Conservation (phyloP, 2,888 invertebrate genomes). For the Macropis europaea region DNA sequence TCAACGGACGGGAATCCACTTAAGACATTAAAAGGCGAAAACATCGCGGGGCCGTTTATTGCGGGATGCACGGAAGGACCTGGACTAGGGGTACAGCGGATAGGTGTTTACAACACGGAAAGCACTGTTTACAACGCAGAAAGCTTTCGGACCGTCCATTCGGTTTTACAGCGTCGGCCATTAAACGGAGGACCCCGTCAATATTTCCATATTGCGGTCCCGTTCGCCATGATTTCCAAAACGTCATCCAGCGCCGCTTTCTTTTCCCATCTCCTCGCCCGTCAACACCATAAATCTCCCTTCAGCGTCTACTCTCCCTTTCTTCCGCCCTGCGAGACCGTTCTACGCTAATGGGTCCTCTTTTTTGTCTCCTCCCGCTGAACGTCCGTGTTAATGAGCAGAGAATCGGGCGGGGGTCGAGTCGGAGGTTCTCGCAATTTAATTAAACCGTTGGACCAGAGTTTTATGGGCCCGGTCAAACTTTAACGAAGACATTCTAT, state of each 20-base stretch:
- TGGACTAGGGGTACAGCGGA: not conserved
- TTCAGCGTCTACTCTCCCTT: not conserved
- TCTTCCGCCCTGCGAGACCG: not conserved
- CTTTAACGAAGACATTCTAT: too few relatives aligned
- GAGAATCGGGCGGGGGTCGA: not conserved
- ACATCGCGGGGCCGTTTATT: conserved; percentile 37
- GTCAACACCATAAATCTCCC: conserved; percentile 35
- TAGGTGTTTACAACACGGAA: conserved; percentile 29
- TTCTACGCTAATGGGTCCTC: conserved; percentile 27
- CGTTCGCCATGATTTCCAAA: not conserved
- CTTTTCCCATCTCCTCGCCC: not conserved
- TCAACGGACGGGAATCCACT: conserved; percentile 41
- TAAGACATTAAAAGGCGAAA: conserved; percentile 39
- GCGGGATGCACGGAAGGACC: conserved; percentile 2
- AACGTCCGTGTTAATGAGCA: conserved; percentile 19
- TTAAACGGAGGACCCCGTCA: not conserved
- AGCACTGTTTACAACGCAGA: conserved; percentile 23
- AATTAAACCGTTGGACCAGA: not conserved
- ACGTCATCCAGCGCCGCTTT: not conserved
- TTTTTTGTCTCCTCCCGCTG: not conserved
- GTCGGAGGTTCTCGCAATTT: not conserved
- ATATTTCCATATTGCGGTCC: conserved; percentile 35
- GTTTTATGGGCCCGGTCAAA: too few relatives aligned
- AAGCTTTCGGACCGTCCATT: not conserved
- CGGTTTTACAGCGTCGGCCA: conserved; percentile 35